Conservation (phyloP, 2,113 vertebrate genomes). For the Fulica atra region DNA sequence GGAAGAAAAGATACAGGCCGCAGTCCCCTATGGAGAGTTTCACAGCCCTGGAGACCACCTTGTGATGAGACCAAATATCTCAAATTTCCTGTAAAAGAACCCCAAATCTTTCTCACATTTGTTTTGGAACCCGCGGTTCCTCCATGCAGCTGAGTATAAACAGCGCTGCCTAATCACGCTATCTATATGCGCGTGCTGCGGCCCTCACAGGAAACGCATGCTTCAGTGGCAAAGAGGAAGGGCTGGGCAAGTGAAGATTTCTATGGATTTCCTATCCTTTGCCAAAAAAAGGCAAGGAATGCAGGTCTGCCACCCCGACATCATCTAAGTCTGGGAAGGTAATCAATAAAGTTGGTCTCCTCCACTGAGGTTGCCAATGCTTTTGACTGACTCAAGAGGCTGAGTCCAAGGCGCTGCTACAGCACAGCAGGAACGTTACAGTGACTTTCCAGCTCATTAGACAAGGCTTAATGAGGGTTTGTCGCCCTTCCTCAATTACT, state of each 20-base stretch:
- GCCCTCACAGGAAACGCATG: conserved; percentile 28
- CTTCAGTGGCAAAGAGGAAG: conserved; percentile 38
- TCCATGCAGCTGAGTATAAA: background rate
- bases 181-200: background rate
- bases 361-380: background rate
- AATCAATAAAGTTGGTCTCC: background rate
- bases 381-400: background rate
- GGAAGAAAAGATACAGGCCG: background rate
- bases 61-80: background rate
- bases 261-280: background rate
- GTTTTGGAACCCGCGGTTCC: background rate
- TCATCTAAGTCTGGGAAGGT: background rate
- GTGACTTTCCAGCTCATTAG: conserved; percentile 50
- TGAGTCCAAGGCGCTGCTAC: background rate
- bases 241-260: background rate
- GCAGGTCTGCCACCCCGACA: background rate
- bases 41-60: background rate
- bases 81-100: background rate
- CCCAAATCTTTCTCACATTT: background rate
- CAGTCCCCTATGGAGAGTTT: background rate
- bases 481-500: background rate
- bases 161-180: background rate
- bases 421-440: background rate
- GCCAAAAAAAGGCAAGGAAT: background rate
- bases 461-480: conserved; percentile 30